Conservation (phyloP, 2,888 invertebrate species). For the Camponotus fellah region DNA sequence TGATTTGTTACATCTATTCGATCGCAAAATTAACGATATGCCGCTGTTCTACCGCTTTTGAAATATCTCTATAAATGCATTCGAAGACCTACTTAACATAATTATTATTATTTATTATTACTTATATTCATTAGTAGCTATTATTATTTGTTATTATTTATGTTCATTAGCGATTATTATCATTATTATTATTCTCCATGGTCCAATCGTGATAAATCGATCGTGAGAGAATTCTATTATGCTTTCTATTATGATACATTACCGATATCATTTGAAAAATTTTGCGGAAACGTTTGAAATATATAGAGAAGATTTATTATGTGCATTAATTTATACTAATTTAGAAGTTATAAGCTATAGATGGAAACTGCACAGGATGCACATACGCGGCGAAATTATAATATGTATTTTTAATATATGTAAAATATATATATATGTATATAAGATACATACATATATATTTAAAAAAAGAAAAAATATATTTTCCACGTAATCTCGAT, state of each 20-base stretch:
- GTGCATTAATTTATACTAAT: constrained; percentile 15
- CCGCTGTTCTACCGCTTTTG: not conserved
- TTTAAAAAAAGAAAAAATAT: constrained; percentile 1
- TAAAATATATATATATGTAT: not conserved
- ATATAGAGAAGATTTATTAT: not conserved
- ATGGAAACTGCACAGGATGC: not conserved
- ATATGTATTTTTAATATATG: not conserved
- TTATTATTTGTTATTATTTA: constrained; percentile 21
- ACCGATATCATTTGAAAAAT: constrained; percentile 11
- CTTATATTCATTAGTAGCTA: not conserved
- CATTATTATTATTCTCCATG: constrained; percentile 40
- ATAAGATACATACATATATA: not conserved
- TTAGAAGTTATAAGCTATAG: constrained; percentile 7
- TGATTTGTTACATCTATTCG: constrained; percentile 26
- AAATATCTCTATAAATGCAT: constrained; percentile 23
- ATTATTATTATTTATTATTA: constrained; percentile 46
- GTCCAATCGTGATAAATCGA: constrained; percentile 47
- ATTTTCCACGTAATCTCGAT: not conserved
- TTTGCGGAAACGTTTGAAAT: constrained; percentile 12
- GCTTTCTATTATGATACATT: not conserved
- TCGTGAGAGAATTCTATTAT: constrained; percentile 33
- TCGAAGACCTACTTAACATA: constrained; percentile 30
- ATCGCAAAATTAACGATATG: constrained; percentile 21
- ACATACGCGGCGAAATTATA: not conserved
- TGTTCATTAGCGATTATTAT: constrained; percentile 23